Conservation (phyloP, 2,888 invertebrate species). For the Protodeltote pygarga region DNA sequence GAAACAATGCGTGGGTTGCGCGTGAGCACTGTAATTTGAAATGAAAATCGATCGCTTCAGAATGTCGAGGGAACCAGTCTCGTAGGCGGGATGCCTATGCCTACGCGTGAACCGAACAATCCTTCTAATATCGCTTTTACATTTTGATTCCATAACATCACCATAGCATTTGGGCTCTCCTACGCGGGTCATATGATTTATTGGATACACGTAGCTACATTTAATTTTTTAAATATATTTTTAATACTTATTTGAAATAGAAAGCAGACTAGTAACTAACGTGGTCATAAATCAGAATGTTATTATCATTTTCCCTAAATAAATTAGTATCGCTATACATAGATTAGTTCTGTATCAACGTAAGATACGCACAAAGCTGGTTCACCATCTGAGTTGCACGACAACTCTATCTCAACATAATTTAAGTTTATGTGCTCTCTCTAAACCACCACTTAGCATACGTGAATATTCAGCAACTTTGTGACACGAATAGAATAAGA, state of each 20-base stretch:
- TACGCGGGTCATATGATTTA: slow-evolving; percentile 65
- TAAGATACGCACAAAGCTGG: slow-evolving; percentile 32
- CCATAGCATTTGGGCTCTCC: slow-evolving; percentile 54
- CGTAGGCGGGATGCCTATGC: slow-evolving; percentile 73
- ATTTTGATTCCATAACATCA: slow-evolving; percentile 61
- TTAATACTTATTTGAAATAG: slow-evolving; percentile 16
- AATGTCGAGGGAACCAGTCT: slow-evolving; percentile 73
- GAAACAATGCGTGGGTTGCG: slow-evolving; percentile 71
- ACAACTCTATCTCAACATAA: slow-evolving; percentile 50
- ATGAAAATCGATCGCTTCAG: slow-evolving; percentile 81
- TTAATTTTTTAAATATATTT: slow-evolving; percentile 28
- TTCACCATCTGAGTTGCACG: slow-evolving; percentile 43
- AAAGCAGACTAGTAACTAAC: slow-evolving; percentile 26
- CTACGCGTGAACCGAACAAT: slow-evolving; percentile 69
- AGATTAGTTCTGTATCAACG: slow-evolving; percentile 21
- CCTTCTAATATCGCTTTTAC: slow-evolving; percentile 61
- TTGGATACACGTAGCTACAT: slow-evolving; percentile 37
- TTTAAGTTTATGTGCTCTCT: slow-evolving; percentile 59
- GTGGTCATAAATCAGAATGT: slow-evolving; percentile 19
- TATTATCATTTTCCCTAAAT: slow-evolving; percentile 20
- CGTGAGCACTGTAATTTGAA: slow-evolving; percentile 75
- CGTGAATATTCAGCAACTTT: slow-evolving; percentile 73
- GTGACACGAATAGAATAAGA: slow-evolving; percentile 63
- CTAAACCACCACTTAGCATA: slow-evolving; percentile 66
- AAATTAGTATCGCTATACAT: slow-evolving; percentile 16